phyloP scores from a whole-genome alignment of 2,888 invertebrate species.

The Sycophila texana region DNA sequence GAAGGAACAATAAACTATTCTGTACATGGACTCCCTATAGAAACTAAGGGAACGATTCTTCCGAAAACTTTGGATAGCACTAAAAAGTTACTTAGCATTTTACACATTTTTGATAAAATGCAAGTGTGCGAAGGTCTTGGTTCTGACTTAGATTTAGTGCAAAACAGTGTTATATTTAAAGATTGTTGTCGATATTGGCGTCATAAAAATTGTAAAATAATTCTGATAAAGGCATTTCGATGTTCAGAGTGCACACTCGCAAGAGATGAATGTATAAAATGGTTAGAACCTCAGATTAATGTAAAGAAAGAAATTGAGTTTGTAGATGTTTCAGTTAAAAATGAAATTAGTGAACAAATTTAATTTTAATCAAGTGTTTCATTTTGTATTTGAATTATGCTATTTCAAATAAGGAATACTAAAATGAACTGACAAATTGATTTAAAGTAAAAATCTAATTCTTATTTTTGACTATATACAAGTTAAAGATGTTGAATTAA shows the following conservation, averaged over 20 bases:
- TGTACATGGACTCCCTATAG: conserved; percentile 51
- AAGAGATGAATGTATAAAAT: conserved; percentile 28
- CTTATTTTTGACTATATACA: conserved; percentile 4
- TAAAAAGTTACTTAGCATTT: conserved; percentile 51
- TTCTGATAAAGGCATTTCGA: conserved; percentile 42
- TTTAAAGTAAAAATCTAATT: neutral
- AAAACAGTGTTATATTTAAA: conserved; percentile 46
- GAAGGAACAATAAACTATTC: conserved; percentile 51
- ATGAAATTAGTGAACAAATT: neutral
- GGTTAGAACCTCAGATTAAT: neutral
- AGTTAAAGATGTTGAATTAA: neutral
- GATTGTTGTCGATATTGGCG: conserved; percentile 49
- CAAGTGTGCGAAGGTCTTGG: conserved; percentile 51
- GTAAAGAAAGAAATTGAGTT: neutral
- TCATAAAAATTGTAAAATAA: conserved; percentile 52
- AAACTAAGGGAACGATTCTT: conserved; percentile 45
- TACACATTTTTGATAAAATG: conserved; percentile 56
- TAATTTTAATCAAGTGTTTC: neutral
- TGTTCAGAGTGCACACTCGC: conserved; percentile 42
- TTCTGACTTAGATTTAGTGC: conserved; percentile 35
- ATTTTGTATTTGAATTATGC: conserved; percentile 13
- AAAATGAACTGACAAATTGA: neutral
- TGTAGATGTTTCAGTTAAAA: neutral
- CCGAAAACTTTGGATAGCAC: conserved; percentile 48
- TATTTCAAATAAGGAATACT: neutral